phyloP scores from a whole-genome alignment of 1,140 invertebrate genomes.

The Pristionchus pacificus region DNA sequence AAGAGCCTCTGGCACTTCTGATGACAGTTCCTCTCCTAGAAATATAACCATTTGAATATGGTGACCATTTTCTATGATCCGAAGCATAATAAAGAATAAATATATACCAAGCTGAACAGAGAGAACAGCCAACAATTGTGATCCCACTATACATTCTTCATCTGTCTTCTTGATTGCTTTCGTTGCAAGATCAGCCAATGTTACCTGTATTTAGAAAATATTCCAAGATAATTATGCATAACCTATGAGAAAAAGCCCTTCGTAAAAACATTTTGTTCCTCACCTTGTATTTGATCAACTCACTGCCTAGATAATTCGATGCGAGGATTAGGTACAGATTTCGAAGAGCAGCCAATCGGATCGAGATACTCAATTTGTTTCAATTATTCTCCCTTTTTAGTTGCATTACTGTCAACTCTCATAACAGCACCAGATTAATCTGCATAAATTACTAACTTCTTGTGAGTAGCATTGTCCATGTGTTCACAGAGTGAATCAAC shows the following conservation, averaged over 20 bases:
- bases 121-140: constrained; percentile 3
- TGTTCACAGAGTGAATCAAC: constrained; percentile 23
- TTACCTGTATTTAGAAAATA: neutral
- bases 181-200: neutral
- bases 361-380: constrained; percentile 16
- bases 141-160: constrained; percentile 11
- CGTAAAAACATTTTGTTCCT: neutral
- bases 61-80: too few species aligned
- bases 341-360: constrained; percentile 17
- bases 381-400: neutral
- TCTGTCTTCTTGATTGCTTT: constrained; percentile 18
- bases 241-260: neutral
- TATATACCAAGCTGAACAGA: constrained; percentile 21
- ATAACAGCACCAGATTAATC: neutral
- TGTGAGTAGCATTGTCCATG: constrained; percentile 21
- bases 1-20: neutral
- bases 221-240: neutral
- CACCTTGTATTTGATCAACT: constrained; percentile 13
- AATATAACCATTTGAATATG: neutral
- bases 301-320: constrained; percentile 11
- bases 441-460: constrained; percentile 23
- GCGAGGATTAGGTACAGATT: constrained; percentile 13
- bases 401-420: neutral
- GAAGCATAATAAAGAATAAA: too few species aligned
- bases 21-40: neutral